Base-by-base conservation (phyloP, 2,113 vertebrate genomes). In the Upupa epops region DNA sequence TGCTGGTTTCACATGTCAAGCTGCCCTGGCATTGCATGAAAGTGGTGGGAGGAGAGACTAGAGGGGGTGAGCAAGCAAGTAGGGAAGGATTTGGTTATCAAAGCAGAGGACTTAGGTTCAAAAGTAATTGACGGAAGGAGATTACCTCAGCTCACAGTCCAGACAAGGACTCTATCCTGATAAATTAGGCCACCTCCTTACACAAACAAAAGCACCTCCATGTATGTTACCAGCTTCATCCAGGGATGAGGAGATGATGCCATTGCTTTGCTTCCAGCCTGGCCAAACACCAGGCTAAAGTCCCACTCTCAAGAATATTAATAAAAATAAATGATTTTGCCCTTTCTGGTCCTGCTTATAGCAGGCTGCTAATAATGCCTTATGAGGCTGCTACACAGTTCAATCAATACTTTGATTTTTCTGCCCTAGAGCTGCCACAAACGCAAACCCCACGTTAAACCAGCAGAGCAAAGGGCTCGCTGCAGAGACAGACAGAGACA, bases 371-470 rank as follows among this genome's bases (percentile, higher is more conserved):
- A 91, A 92, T 90, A 90, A 92, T 84, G 91, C 65, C 80, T 95
- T 90, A 82, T 24, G 76, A 91, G 63, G 74, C 74, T 80, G 74
- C 87, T 63, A 48, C 86, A 10, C 48, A 83, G 83, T 94, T 95
- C 93, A 91, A 91, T 94, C 96, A 94, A 83, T 96, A 96, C 70
- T 97, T 96, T 93, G 92, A 97, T 96, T 97, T 96, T 97, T 73
- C 89, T 97, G 86, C 94, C 96, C 75, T 88, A 87, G 66, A 85
- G 80, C 79, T 95, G 94, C 83, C 93, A 76, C 73, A 86, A 51
- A 80, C 83, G 52, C 6, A 22, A 86, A 29, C 48, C 7, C 46
- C 8, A 32, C 0, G 0, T 12, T 78, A 70, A 78, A 86, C 66
- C 3, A 2, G 32, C 73, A 29, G 63, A 90, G 69, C 24, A 45